A percentile compares a stretch with the other conserved stretches of the same genome.
Conservation (phyloP, 2,797 vertebrate species). For the Natrix natrix region DNA sequence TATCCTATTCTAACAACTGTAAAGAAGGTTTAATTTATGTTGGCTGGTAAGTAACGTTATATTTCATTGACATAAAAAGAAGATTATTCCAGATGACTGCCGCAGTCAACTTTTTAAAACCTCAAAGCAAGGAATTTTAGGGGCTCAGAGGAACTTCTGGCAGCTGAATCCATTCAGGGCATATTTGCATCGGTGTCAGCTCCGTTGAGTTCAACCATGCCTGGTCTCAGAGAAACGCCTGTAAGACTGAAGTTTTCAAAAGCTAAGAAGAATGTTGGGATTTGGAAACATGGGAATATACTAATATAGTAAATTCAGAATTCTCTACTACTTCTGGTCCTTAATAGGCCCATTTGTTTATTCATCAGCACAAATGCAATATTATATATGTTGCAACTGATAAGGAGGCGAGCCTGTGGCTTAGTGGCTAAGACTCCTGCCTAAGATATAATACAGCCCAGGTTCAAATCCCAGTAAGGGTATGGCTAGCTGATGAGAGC, state of each 20-base stretch:
- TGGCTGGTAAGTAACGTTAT: constrained; percentile 64
- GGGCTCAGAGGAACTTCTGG: constrained; percentile 40
- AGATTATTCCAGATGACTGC: constrained; percentile 67
- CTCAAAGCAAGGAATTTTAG: constrained; percentile 47
- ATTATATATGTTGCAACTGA: no score
- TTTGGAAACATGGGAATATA: constrained; percentile 8
- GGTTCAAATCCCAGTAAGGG: no score
- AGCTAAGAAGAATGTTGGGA: neutral
- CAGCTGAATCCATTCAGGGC: constrained; percentile 31
- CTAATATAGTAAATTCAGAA: constrained; percentile 22
- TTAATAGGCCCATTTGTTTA: constrained; percentile 25
- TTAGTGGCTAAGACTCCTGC: no score
- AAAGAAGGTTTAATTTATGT: constrained; percentile 70
- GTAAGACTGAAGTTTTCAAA: constrained; percentile 1
- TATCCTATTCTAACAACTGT: constrained; percentile 71
- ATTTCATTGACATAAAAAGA: constrained; percentile 57
- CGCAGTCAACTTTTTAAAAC: constrained; percentile 48
- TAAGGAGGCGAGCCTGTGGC: no score
- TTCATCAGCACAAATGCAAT: no score
- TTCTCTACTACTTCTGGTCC: neutral
- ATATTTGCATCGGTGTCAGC: neutral
- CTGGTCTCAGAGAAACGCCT: neutral
- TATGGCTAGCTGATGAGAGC: no score
- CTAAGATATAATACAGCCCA: no score
- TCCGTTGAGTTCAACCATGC: neutral